Conservation (phyloP, 2,113 vertebrate species). For the Sinosuthora webbiana region DNA sequence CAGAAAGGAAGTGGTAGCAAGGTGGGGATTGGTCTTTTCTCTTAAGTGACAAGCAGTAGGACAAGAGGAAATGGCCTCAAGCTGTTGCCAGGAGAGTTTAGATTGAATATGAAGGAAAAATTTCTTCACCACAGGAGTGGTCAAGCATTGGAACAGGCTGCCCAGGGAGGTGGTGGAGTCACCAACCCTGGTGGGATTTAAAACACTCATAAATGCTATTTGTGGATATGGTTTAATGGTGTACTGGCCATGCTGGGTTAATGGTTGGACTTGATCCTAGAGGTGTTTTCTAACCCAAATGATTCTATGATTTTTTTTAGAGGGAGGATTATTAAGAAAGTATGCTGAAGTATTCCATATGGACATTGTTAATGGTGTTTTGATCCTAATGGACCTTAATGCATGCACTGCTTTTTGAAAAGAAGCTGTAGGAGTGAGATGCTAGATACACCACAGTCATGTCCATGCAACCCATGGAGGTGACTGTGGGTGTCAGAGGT, state of each 20-base stretch:
- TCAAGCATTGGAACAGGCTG: background rate
- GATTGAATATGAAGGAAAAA: background rate
- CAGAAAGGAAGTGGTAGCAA: accelerated
- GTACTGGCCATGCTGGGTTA: background rate
- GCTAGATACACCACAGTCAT: background rate
- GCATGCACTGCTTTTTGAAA: background rate
- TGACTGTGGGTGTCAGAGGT: background rate
- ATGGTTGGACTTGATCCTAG: background rate
- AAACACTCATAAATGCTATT: background rate
- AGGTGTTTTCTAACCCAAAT: background rate
- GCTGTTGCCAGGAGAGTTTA: background rate
- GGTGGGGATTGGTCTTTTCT: background rate
- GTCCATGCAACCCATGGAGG: background rate
- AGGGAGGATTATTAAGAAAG: background rate
- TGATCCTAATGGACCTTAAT: background rate
- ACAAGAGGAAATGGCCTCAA: background rate
- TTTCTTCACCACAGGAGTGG: background rate
- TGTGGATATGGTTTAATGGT: background rate
- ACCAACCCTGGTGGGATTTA: background rate
- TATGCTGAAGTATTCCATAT: background rate
- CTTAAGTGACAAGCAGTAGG: background rate
- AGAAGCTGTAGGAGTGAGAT: background rate
- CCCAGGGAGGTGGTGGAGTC: background rate
- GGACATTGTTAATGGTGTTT: background rate
- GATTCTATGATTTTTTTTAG: background rate